Evolutionary conservation across 2,888 invertebrate genomes (phyloP), one percentile per base, ranked within the genome.

Genomic region (Maniola hyperantus): DNA sequence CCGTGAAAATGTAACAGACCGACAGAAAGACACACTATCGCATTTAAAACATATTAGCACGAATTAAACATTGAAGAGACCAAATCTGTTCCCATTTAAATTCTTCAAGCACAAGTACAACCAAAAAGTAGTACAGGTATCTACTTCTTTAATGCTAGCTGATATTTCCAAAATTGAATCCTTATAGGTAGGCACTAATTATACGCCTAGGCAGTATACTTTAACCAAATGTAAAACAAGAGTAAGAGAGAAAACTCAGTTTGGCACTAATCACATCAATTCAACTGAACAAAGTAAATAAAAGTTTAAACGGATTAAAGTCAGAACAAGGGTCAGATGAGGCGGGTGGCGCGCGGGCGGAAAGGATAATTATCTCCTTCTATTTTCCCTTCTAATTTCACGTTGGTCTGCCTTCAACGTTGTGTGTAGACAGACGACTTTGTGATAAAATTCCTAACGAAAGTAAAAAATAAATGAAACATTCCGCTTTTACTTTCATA

Each of bases 221-320:
- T 26, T 26, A 26, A 26, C 26, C 26, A 26, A 26, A 26, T 26
- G 26, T 26, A 26, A 26, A 26, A 26, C 26, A 26, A 26, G 26
- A 1, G 26, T 2, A 26, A 26, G 26, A 26, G 26, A 59, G 20
- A 26, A 20, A 33, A 53, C 61, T 55, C 44, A 55, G 54, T 65
- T 53, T 64, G 57, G 54, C 78, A 81, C 82, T 89, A 89, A 90
- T 89, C 85, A 81, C 79, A 79, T 78, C 84, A 88, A 88, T 89
- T 67, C 42, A 36, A 69, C 44, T 65, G 69, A 85, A 82, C 77
- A 77, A 79, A 81, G 83, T 89, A 89, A 90, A 90, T 89, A 91
- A 91, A 91, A 91, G 87, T 91, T 88, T 87, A 88, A 87, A 88
- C 85, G 87, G 89, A 91, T 90, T 89, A 89, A 90, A 88, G 85